Conservation (phyloP, 2,797 vertebrate species). For the Pogoniulus pusillus region DNA sequence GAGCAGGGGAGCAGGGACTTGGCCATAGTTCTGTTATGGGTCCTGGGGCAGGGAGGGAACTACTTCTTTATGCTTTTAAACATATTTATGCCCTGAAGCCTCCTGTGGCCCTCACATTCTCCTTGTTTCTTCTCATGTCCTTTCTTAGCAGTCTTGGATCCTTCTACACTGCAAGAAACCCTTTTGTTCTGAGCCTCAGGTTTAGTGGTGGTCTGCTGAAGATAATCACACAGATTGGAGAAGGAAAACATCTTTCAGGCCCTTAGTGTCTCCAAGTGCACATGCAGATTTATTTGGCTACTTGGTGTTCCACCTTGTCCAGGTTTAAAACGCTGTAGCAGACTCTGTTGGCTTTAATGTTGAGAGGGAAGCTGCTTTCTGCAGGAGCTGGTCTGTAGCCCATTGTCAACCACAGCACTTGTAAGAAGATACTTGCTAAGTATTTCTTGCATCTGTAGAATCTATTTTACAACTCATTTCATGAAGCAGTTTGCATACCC, state of each 20-base stretch:
- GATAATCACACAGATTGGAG: neutral
- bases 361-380: neutral
- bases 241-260: neutral
- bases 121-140: neutral
- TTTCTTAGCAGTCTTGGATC: neutral
- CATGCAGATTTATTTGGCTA: neutral
- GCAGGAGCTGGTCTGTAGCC: neutral
- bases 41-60: neutral
- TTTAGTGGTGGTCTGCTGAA: neutral
- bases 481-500: neutral
- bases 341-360: neutral
- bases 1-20: neutral
- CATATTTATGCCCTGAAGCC: neutral
- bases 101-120: neutral
- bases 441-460: neutral
- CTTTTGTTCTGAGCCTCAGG: neutral
- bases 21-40: neutral
- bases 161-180: neutral
- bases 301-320: neutral
- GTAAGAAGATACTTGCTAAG: neutral
- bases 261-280: neutral
- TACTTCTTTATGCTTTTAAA: neutral
- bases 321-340: neutral
- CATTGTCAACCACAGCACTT: rapidly evolving
- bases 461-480: neutral